phyloP scores from a whole-genome alignment of 2,888 invertebrate species.

The Monopis laevigella region DNA sequence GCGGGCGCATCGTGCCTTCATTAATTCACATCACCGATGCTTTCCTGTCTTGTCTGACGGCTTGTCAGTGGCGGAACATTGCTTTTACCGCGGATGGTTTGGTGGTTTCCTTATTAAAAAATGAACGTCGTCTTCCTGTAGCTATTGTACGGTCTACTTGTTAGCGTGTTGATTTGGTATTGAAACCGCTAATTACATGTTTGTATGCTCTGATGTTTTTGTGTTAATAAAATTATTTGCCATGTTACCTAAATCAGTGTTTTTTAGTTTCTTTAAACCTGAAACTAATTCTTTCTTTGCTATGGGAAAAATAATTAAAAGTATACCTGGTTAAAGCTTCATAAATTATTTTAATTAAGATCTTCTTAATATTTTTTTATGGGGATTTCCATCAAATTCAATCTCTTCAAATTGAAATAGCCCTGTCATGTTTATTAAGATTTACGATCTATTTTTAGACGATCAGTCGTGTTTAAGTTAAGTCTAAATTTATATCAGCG shows the following conservation, averaged over 20 bases:
- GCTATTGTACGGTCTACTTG: slow-evolving; percentile 8
- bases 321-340: too few species aligned
- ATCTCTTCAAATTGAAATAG: too few species aligned
- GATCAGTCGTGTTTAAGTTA: too few species aligned
- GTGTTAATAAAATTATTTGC: background rate
- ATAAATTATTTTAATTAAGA: too few species aligned
- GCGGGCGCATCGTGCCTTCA: slow-evolving; percentile 18
- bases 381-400: too few species aligned
- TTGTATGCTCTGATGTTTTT: slow-evolving; percentile 2
- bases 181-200: slow-evolving; percentile 7
- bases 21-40: slow-evolving; percentile 57
- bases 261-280: too few species aligned
- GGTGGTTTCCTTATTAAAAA: slow-evolving; percentile 63
- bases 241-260: slow-evolving; percentile 3
- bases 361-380: too few species aligned
- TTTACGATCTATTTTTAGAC: too few species aligned
- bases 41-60: slow-evolving; percentile 44
- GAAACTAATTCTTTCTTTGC: too few species aligned
- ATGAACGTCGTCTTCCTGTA: slow-evolving; percentile 32
- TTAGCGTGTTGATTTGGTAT: slow-evolving; percentile 8
- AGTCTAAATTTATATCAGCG: background rate
- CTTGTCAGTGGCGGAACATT: slow-evolving; percentile 54
- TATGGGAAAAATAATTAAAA: too few species aligned
- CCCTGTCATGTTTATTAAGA: too few species aligned
- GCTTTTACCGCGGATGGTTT: slow-evolving; percentile 38